These are phyloP conservation scores for Notodromas monacha DNA, from an alignment of 2,888 invertebrate genomes.

Conservation along the genomic window DNA sequence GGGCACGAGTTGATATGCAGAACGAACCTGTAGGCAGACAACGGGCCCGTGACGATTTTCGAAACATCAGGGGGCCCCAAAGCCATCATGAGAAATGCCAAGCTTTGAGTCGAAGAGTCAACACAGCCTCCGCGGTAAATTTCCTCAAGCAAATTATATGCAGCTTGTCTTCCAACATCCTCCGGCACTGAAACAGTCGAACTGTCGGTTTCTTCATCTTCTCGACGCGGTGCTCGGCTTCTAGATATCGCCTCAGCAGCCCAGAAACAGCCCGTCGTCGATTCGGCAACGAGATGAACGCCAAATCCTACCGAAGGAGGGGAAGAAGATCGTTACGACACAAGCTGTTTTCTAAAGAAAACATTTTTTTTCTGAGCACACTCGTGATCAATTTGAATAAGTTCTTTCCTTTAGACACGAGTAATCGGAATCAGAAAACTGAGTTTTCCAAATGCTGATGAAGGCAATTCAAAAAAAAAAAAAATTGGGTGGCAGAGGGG, in stretches of 20 bases:
- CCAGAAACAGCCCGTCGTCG: slow-evolving; percentile 31
- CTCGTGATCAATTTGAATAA: no score
- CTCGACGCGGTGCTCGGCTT: no score
- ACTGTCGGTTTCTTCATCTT: slow-evolving; percentile 24
- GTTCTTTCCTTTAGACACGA: no score
- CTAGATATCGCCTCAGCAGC: slow-evolving; percentile 18
- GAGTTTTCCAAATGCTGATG: no score
- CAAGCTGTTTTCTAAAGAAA: no score
- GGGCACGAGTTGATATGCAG: slow-evolving; percentile 10
- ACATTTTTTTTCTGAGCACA: no score
- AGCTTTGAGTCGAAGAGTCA: slow-evolving; percentile 55
- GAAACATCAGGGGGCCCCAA: slow-evolving; percentile 76
- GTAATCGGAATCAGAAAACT: no score
- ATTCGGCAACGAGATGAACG: slow-evolving; percentile 59
- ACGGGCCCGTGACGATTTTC: slow-evolving; percentile 30
- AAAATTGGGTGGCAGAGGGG: no score
- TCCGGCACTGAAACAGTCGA: no score
- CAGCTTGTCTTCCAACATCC: slow-evolving; percentile 54
- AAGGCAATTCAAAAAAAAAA: no score
- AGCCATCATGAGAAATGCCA: slow-evolving; percentile 67
- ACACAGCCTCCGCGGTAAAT: slow-evolving; percentile 64
- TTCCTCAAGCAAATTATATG: slow-evolving; percentile 50
- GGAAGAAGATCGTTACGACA: no score
- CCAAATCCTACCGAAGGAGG: slow-evolving; percentile 46
- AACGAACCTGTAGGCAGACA: slow-evolving; percentile 28